These are phyloP conservation scores for Steatornis caripensis DNA, from an alignment of 2,113 vertebrate species.

Conservation along the genomic window DNA sequence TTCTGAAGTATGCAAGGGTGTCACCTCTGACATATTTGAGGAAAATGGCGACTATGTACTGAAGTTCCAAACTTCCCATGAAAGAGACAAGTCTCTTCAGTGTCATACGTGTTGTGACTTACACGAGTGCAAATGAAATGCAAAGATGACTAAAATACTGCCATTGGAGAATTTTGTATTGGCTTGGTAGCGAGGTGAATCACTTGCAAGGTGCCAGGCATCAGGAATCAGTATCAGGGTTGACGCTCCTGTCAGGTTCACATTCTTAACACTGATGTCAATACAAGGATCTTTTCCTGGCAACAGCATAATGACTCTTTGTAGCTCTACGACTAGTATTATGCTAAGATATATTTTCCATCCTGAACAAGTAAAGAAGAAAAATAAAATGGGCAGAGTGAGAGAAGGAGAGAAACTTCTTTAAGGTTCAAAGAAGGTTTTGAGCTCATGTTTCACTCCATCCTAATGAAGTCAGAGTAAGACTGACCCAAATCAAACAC, in stretches of 20 bases:
- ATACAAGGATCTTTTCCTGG: background rate
- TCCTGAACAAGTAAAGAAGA: background rate
- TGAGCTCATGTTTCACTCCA: background rate
- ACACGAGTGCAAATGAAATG: background rate
- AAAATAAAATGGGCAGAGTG: background rate
- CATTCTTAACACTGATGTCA: background rate
- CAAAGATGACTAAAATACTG: background rate
- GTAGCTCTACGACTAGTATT: background rate
- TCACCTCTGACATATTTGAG: no score
- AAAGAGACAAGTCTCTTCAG: background rate
- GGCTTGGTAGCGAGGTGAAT: background rate
- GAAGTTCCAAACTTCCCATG: background rate
- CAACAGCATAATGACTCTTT: accelerated
- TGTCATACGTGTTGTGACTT: background rate
- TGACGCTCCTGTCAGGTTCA: background rate
- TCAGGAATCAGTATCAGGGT: background rate
- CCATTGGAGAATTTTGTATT: background rate
- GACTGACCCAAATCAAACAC: background rate
- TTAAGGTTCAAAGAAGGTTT: background rate
- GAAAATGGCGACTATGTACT: no score
- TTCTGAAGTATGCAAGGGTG: background rate
- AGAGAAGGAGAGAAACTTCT: background rate
- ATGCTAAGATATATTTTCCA: background rate
- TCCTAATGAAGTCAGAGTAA: background rate
- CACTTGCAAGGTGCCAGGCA: background rate